These are phyloP conservation scores for Drosophila fulvimacula DNA, from an alignment of 2,888 invertebrate genomes.

Conservation along the genomic window DNA sequence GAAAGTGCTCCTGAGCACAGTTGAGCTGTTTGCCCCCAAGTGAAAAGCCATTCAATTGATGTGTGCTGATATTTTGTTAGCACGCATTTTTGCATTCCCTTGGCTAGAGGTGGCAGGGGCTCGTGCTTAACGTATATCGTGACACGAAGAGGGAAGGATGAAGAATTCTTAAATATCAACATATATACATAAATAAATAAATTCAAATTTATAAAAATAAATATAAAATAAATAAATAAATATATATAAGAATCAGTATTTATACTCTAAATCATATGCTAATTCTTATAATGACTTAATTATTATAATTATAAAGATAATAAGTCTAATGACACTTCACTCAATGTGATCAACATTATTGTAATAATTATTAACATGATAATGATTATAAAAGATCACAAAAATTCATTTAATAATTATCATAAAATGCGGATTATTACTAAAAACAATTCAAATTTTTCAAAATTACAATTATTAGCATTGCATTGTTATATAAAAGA, in stretches of 20 bases:
- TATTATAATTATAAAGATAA: neutral
- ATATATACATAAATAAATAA: neutral
- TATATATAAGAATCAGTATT: neutral
- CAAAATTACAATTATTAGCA: too few relatives aligned
- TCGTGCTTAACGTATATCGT: conserved; percentile 9
- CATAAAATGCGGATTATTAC: too few relatives aligned
- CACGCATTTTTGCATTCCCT: conserved; percentile 30
- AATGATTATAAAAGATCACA: too few relatives aligned
- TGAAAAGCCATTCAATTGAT: conserved; percentile 77
- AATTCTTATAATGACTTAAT: neutral
- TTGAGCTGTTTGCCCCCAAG: conserved; percentile 65
- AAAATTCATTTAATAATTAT: too few relatives aligned
- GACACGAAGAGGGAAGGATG: neutral
- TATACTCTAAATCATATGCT: neutral
- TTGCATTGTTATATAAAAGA: too few relatives aligned
- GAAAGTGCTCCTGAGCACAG: conserved; percentile 71
- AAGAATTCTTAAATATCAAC: too few relatives aligned
- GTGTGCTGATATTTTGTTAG: conserved; percentile 60
- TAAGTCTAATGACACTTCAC: neutral
- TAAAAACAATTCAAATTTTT: too few relatives aligned
- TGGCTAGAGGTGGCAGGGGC: neutral
- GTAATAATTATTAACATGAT: neutral
- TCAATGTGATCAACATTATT: neutral
- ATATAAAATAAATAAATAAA: neutral
- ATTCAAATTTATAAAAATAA: neutral